These are phyloP conservation scores for Gymnorhina tibicen DNA, from an alignment of 2,113 vertebrate species.

Conservation along the genomic window DNA sequence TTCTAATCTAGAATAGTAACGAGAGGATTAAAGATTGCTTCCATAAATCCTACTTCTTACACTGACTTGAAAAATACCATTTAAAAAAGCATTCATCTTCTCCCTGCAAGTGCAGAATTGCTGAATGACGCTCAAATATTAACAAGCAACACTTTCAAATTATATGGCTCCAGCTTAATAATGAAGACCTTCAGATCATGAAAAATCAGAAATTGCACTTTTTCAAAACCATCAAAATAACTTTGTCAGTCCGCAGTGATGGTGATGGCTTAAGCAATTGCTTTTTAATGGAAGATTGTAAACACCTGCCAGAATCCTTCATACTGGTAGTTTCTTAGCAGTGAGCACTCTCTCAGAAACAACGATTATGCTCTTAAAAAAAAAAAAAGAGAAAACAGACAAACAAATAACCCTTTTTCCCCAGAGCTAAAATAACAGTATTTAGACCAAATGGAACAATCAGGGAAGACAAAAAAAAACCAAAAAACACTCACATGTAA, in stretches of 20 bases:
- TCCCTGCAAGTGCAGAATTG: background rate
- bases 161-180: background rate
- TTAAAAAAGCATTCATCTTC: constrained; percentile 2
- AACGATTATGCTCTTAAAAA: background rate
- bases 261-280: background rate
- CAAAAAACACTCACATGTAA: background rate
- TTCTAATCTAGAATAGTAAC: constrained; percentile 1
- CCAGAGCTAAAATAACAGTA: background rate
- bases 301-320: background rate
- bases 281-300: background rate
- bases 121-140: background rate
- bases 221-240: background rate
- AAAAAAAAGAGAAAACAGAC: background rate
- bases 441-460: background rate
- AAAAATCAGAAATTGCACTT: background rate
- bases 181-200: background rate
- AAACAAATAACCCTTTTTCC: background rate
- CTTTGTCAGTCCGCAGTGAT: background rate
- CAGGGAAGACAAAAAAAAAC: no score
- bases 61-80: background rate
- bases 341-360: background rate
- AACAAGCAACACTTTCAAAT: constrained; percentile 3
- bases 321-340: background rate
- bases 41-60: constrained; percentile 12
- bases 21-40: constrained; percentile 38